Percentiles rank a stretch among this genome's conserved stretches.
These are phyloP conservation scores for Metacarcinus magister DNA, from an alignment of 2,888 invertebrate genomes.

Conservation along the genomic window DNA sequence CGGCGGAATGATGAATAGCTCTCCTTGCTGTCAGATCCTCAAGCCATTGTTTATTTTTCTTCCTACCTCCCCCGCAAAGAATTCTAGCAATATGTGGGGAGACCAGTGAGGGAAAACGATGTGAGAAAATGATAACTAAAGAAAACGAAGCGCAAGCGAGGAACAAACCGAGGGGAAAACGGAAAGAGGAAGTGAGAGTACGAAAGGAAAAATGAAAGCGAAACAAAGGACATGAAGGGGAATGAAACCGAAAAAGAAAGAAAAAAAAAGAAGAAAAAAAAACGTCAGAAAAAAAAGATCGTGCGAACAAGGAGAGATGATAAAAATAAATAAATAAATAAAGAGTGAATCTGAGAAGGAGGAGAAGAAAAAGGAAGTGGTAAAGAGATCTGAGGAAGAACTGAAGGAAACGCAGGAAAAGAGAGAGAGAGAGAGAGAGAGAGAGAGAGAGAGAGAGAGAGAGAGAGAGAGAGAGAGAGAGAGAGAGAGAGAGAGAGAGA, in stretches of 20 bases:
- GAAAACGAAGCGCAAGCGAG: background rate
- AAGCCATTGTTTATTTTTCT: conserved; percentile 9
- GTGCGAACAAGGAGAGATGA: background rate
- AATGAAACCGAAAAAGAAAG: background rate
- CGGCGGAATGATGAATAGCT: too few relatives aligned
- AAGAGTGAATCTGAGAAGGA: background rate
- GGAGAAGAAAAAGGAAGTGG: background rate
- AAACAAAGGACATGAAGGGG: conserved; percentile 4
- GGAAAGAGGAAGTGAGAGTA: background rate
- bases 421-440: background rate
- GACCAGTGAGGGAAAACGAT: background rate
- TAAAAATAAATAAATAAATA: background rate
- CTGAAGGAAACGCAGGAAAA: background rate
- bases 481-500: too few relatives aligned
- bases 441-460: conserved; percentile 5
- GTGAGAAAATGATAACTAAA: background rate
- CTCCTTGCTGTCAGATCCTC: background rate
- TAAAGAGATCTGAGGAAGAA: background rate
- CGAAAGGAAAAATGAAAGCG: background rate
- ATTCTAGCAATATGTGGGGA: background rate
- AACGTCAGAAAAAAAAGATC: background rate
- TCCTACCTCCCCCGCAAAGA: background rate
- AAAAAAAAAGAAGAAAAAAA: background rate
- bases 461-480: background rate
- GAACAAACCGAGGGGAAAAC: background rate